Evolutionary conservation across 2,888 invertebrate species (phyloP).

Genomic region (Melolontha melolontha): DNA sequence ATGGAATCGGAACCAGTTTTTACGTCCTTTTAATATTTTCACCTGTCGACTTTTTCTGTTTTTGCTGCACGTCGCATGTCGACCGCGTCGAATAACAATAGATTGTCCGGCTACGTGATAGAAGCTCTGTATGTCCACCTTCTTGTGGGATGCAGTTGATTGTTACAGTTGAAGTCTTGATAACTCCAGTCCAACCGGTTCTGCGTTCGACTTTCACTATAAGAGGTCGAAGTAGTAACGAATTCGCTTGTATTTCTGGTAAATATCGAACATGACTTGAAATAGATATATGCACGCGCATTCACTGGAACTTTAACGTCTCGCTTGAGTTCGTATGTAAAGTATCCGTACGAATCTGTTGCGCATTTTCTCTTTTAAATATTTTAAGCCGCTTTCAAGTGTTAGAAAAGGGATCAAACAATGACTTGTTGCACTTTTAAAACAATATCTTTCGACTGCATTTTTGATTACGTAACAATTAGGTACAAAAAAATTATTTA

Average conservation of each 20-base stretch:
- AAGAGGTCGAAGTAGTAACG: conserved; percentile 55
- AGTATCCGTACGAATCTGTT: no score
- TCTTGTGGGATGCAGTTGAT: conserved; percentile 50
- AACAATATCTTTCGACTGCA: no score
- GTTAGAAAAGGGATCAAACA: no score
- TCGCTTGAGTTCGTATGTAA: no score
- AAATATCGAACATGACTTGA: conserved; percentile 5
- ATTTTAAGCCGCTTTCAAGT: no score
- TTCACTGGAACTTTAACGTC: no score
- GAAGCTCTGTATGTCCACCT: conserved; percentile 46
- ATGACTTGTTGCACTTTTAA: no score
- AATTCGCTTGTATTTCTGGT: conserved; percentile 50
- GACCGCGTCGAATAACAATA: no score
- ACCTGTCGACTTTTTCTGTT: conserved; percentile 18
- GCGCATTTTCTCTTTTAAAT: no score
- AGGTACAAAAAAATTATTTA: no score
- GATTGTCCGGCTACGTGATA: not conserved
- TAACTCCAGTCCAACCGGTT: conserved; percentile 57
- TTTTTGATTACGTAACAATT: no score
- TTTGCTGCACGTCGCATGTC: not conserved
- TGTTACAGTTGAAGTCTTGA: conserved; percentile 58
- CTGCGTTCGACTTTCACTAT: conserved; percentile 59
- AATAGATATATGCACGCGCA: not conserved
- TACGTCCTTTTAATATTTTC: conserved; percentile 28
- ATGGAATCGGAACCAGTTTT: conserved; percentile 35